These are phyloP conservation scores for Eulemur rufifrons DNA, from an alignment of 2,113 vertebrate species.

Conservation along the genomic window DNA sequence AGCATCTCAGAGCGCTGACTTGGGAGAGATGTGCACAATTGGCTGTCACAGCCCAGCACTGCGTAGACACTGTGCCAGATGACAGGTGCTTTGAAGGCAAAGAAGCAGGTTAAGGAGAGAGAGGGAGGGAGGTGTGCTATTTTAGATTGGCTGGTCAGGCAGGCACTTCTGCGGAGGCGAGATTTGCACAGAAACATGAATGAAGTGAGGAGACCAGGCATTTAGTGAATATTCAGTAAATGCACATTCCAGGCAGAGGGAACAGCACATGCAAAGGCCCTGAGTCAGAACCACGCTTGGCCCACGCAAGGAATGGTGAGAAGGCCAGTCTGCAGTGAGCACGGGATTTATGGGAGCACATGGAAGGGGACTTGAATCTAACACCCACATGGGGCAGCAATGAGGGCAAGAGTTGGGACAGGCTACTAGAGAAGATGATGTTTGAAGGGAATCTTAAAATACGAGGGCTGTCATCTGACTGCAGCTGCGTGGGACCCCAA, in stretches of 20 bases:
- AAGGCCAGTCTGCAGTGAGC: background rate
- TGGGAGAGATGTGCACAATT: rapidly evolving
- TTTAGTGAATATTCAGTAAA: background rate
- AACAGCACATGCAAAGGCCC: background rate
- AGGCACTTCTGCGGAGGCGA: background rate
- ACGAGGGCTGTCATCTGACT: background rate
- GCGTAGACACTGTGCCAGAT: background rate
- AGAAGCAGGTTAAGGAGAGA: background rate
- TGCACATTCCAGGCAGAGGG: background rate
- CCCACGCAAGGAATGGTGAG: background rate
- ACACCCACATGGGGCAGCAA: background rate
- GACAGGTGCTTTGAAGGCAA: background rate
- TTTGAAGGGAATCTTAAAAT: background rate
- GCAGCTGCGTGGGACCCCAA: background rate
- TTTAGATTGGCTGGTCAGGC: background rate
- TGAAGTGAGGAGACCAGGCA: background rate
- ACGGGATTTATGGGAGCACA: background rate
- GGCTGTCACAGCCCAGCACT: background rate
- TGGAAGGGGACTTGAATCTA: background rate
- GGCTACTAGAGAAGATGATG: background rate
- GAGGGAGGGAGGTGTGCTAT: background rate
- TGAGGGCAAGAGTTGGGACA: background rate
- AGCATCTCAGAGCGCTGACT: background rate
- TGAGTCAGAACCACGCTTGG: background rate
- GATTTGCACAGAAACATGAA: background rate